Conservation (phyloP, 2,113 vertebrate genomes). For the Nothocercus julius region DNA sequence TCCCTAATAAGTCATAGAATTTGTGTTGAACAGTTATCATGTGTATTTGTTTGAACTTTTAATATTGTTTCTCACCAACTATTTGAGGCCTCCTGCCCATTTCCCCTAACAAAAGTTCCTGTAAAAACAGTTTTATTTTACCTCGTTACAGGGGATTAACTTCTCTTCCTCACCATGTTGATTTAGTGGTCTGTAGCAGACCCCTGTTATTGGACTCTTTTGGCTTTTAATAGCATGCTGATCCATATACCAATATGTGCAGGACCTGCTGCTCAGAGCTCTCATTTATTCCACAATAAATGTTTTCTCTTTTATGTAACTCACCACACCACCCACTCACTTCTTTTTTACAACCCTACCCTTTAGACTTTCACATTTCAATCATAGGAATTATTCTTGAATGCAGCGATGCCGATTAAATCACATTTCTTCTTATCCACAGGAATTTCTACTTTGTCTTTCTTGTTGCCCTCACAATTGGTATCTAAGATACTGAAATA, state of each 20-base stretch:
- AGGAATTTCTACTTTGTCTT: neutral
- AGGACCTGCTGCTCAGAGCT: neutral
- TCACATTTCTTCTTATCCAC: neutral
- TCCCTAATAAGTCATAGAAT: neutral
- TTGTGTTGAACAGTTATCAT: neutral
- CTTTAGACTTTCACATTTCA: neutral
- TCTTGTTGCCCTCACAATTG: neutral
- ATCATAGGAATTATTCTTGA: neutral
- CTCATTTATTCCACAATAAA: neutral
- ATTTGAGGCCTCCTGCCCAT: neutral
- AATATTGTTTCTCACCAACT: neutral
- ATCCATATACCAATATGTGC: fast-evolving
- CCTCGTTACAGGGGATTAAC: neutral
- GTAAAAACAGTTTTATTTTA: neutral
- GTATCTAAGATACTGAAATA: neutral
- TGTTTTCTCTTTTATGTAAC: neutral
- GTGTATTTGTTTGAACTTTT: neutral
- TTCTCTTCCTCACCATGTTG: neutral
- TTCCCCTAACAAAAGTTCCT: neutral
- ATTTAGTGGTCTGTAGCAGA: neutral
- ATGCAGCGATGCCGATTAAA: neutral
- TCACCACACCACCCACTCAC: neutral
- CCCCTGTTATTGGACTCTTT: neutral
- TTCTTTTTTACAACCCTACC: neutral
- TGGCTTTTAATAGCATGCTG: neutral